Evolutionary conservation across 1,140 invertebrate genomes (phyloP).

Genomic region (Magallana angulata): DNA sequence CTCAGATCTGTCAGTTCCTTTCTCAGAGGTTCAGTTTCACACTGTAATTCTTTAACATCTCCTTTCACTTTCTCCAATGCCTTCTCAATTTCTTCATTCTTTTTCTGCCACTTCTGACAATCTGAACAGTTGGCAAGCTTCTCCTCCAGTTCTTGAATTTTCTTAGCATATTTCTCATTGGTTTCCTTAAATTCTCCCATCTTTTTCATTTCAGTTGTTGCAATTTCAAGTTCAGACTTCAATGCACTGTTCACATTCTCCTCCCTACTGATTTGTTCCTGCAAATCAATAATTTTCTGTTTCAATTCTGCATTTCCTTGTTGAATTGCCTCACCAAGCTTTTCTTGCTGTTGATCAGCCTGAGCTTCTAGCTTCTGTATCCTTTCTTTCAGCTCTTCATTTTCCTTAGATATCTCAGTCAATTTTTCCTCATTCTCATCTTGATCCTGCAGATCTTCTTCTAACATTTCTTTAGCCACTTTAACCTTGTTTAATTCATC

Average conservation of each 20-base stretch:
- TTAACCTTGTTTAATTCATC: conserved; percentile 56
- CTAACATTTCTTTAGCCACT: conserved; percentile 51
- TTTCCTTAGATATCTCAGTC: conserved; percentile 31
- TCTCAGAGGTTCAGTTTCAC: neutral
- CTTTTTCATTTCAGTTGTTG: neutral
- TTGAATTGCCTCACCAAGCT: conserved; percentile 12
- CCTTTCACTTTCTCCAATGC: neutral
- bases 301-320: conserved; percentile 36
- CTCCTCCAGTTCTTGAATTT: conserved; percentile 26
- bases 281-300: conserved; percentile 11
- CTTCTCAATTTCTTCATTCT: conserved; percentile 5
- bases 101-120: conserved; percentile 32
- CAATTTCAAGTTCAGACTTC: conserved; percentile 33
- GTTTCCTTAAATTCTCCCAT: neutral
- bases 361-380: conserved; percentile 30
- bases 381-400: conserved; percentile 22
- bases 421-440: conserved; percentile 43
- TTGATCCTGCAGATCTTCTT: conserved; percentile 50
- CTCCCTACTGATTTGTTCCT: conserved; percentile 36
- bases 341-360: conserved; percentile 31
- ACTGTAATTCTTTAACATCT: neutral
- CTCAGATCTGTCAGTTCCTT: neutral
- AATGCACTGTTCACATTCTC: neutral
- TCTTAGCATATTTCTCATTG: neutral
- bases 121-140: conserved; percentile 9